These are phyloP conservation scores for Cyclophora punctaria DNA, from an alignment of 2,888 invertebrate species.

Conservation along the genomic window DNA sequence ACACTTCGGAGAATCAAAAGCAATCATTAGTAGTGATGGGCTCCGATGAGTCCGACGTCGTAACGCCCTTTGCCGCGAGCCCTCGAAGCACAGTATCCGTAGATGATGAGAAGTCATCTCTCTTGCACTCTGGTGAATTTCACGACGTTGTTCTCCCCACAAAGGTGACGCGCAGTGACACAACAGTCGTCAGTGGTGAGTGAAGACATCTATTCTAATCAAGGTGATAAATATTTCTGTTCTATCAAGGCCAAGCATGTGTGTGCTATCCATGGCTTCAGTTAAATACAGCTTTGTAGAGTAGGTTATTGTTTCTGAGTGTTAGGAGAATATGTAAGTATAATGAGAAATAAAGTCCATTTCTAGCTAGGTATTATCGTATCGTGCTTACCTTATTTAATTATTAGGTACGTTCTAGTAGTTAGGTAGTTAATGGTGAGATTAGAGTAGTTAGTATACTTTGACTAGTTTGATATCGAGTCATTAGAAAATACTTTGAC, in stretches of 20 bases:
- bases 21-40: conserved; percentile 26
- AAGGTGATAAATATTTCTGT: conserved; percentile 69
- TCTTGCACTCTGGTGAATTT: conserved; percentile 71
- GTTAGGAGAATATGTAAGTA: not conserved
- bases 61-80: conserved; percentile 40
- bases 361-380: too few relatives aligned
- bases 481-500: too few relatives aligned
- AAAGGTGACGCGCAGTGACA: conserved; percentile 56
- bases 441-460: too few relatives aligned
- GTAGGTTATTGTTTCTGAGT: conserved; percentile 7
- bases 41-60: conserved; percentile 60
- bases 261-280: conserved; percentile 44
- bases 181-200: conserved; percentile 71
- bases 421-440: too few relatives aligned
- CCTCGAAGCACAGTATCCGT: conserved; percentile 13
- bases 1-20: conserved; percentile 14
- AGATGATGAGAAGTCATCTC: conserved; percentile 23
- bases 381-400: too few relatives aligned
- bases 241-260: conserved; percentile 63
- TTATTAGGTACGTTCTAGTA: too few relatives aligned
- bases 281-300: conserved; percentile 26
- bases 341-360: too few relatives aligned
- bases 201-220: conserved; percentile 73
- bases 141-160: conserved; percentile 69
- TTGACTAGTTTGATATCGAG: too few relatives aligned